Evolutionary conservation across 2,797 vertebrate genomes (phyloP).

Genomic region (Myotis findleyi): DNA sequence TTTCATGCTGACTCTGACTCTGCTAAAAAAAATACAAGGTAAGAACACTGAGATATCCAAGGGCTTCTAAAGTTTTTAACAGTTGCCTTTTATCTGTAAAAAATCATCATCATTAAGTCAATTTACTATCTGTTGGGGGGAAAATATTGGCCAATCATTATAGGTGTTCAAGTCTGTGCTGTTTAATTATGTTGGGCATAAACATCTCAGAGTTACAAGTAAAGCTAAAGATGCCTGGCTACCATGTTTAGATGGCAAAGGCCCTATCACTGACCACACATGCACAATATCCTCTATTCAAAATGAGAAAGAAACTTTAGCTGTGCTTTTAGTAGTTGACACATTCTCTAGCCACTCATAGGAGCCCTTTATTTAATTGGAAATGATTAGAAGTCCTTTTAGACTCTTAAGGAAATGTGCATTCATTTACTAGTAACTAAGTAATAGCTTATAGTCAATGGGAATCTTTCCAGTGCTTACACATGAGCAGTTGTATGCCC

Average conservation of each 20-base stretch:
- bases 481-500: neutral
- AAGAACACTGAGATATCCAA: neutral
- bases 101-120: neutral
- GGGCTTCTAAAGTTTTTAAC: neutral
- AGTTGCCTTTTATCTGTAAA: neutral
- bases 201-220: neutral
- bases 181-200: neutral
- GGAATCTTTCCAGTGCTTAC: neutral
- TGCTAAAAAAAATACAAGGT: neutral
- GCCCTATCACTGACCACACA: fast-evolving
- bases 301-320: neutral
- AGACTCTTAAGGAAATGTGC: neutral
- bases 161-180: neutral
- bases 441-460: neutral
- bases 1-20: neutral
- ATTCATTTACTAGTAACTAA: neutral
- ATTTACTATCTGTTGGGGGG: neutral
- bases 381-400: neutral
- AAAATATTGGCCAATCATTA: neutral
- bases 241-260: neutral
- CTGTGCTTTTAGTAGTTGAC: neutral
- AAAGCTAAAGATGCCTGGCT: neutral
- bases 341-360: neutral
- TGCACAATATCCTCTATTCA: neutral
- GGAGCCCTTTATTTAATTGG: neutral